Evolutionary conservation across 1,140 invertebrate species (phyloP).

Genomic region (Yoshiicerus persimilis): DNA sequence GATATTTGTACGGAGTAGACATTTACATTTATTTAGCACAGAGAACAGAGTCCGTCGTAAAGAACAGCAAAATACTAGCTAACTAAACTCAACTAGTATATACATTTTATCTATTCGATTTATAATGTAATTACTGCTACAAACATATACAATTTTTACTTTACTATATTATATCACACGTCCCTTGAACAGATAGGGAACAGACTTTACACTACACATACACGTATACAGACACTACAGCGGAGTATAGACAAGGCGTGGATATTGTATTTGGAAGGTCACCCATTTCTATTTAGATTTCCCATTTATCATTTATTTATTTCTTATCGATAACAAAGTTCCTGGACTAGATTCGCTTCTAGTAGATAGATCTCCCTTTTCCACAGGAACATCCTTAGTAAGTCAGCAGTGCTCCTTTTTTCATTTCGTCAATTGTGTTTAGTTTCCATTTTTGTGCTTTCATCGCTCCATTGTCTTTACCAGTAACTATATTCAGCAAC

Average conservation of each 20-base stretch:
- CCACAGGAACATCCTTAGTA: not conserved
- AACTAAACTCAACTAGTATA: not conserved
- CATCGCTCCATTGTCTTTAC: no score
- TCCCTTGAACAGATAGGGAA: not conserved
- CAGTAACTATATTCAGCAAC: no score
- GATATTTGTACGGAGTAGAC: not conserved
- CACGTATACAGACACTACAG: not conserved
- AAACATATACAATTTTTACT: not conserved
- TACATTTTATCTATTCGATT: not conserved
- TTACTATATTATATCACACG: not conserved
- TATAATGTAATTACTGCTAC: not conserved
- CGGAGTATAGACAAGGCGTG: not conserved
- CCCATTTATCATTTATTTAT: conserved; percentile 21
- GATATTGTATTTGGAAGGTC: conserved; percentile 1
- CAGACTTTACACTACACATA: not conserved
- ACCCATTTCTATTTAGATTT: conserved; percentile 1
- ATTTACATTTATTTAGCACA: conserved; percentile 3
- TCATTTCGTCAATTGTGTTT: not conserved
- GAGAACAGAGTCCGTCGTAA: not conserved
- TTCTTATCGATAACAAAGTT: conserved; percentile 14
- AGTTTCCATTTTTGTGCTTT: not conserved
- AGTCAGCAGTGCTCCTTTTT: not conserved
- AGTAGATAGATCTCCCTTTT: not conserved
- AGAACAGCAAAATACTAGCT: not conserved
- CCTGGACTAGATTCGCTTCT: not conserved